Base-by-base conservation (phyloP, 2,797 vertebrate species). In the Chanos chanos region DNA sequence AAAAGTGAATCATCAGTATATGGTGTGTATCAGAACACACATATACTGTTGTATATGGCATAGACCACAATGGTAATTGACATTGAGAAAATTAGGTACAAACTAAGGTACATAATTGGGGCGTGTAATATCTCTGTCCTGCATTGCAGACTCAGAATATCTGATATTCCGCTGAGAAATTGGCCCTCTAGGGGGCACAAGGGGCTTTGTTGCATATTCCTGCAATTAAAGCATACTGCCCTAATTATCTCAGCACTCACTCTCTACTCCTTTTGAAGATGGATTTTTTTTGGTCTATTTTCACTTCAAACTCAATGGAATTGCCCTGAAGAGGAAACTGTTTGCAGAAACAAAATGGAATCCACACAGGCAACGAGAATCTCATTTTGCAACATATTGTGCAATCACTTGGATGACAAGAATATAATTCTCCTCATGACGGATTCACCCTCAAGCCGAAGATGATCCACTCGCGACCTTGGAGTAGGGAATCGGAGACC, bases 201-300 rank as follows among this genome's bases (percentile, higher is more conserved):
- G 43, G 66, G 51, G 71, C 61, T 73, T 72, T 57, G 37, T 68
- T 73, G 53, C 54, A 73, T 56, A 77, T 73, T 61, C 39, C 47
- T 64, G 59, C 64, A 74, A 73, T 76, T 75, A 68, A 68, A 78
- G 59, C 72, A 71, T 55, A 68, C 62, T 71, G 70, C 69, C 70
- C 72, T 72, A 80, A 72, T 82, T 83, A 73, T 74, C 71, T 74
- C 66, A 73, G 31, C 47, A 24, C 49, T 53, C 41, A 25, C 27
- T 45, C 40, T 36, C 16, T 8, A 54, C 34, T 49, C 18, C 34
- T 27, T 66, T 45, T 33, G 18, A 72, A 66, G 39, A 60, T 50
- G 36, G 10, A 55, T 63, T 41, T 33, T 41, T 43, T 53, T 71
- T n/a, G n/a, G n/a, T n/a, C n/a, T 50, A 61, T 71, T 70, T 70